Base-by-base conservation (phyloP, 2,113 vertebrate species). In the Tiliqua scincoides region DNA sequence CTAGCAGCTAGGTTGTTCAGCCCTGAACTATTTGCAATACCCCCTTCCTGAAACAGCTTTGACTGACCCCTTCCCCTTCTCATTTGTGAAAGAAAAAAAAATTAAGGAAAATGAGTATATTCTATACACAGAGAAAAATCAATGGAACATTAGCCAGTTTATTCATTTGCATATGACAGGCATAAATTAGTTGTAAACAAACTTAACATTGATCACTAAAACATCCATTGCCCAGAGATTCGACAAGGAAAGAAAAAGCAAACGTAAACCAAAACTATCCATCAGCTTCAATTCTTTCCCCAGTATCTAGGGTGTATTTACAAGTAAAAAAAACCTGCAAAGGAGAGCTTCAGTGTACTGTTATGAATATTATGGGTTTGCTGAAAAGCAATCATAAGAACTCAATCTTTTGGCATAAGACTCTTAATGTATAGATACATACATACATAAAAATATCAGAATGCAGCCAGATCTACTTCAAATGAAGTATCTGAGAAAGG, bases 241-340 rank as follows among this genome's bases (percentile, higher is more conserved):
- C 75, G 35, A 43, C 63, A 25, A 79, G 92, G 59, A 84, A 86
- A 32, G 67, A 18, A 30, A 48, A 48, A 48, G 43, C 43, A 48
- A 48, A 48, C 57, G 75, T 52, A 72, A 89, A 48, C 57, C 74
- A 82, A 23, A 88, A 1, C 8, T 76, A 82, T n/a, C 48, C 48
- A 76, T 54, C 52, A 68, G 14, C 21, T 70, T 37, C 40, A 23
- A 61, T 23, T 32, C 48, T 32, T 70, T 7, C 20, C 40, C 65
- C 37, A 63, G 63, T 35, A 27, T 52, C 25, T 27, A 37, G 30
- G 21, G 48, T n/a, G n/a, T 62, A 83, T 43, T 68, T 68, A 59
- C 37, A 82, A 59, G n/a, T 32, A 25, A 73, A 75, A 82, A 48
- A 48, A 62, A 52, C 23, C 14, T 48, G 4, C 25, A 70, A 61